These are phyloP conservation scores for Lepidochitona cinerea DNA, from an alignment of 2,888 invertebrate species.

Conservation along the genomic window DNA sequence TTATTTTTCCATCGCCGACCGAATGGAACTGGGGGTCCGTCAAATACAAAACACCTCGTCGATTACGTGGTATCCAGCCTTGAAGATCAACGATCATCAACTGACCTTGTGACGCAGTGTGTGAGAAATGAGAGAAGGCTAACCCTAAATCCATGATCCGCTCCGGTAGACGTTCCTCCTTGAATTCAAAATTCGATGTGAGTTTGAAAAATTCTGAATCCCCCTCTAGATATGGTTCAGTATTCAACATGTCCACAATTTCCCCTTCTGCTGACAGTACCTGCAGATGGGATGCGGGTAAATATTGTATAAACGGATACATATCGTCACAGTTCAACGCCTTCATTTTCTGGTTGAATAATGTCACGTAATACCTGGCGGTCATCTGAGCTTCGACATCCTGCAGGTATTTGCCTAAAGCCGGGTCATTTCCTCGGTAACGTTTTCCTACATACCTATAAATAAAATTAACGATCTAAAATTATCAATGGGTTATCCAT, in stretches of 20 bases:
- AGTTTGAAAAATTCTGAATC: slow-evolving; percentile 6
- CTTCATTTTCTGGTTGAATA: slow-evolving; percentile 24
- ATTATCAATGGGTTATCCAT: too few relatives aligned
- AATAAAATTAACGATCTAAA: background rate
- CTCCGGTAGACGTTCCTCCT: too few relatives aligned
- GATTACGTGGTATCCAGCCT: slow-evolving; percentile 28
- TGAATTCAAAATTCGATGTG: background rate
- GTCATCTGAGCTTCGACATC: slow-evolving; percentile 35
- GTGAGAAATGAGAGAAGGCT: slow-evolving; percentile 32
- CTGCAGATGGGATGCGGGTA: background rate
- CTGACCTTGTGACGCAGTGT: slow-evolving; percentile 12
- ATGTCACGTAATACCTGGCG: slow-evolving; percentile 32
- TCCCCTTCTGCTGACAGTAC: background rate
- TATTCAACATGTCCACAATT: background rate
- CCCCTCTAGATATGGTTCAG: slow-evolving; percentile 8
- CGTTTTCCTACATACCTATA: slow-evolving; percentile 36
- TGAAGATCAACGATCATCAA: slow-evolving; percentile 34
- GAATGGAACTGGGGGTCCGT: slow-evolving; percentile 35
- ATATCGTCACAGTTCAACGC: background rate
- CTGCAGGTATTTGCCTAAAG: slow-evolving; percentile 25
- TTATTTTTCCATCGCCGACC: background rate
- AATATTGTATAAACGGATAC: background rate
- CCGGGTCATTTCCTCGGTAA: slow-evolving; percentile 16
- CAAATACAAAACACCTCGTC: slow-evolving; percentile 26
- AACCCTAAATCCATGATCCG: slow-evolving; percentile 15